Evolutionary conservation across 2,113 vertebrate species (phyloP), one percentile per base, ranked within the genome.

Genomic region (Caranx melampygus): DNA sequence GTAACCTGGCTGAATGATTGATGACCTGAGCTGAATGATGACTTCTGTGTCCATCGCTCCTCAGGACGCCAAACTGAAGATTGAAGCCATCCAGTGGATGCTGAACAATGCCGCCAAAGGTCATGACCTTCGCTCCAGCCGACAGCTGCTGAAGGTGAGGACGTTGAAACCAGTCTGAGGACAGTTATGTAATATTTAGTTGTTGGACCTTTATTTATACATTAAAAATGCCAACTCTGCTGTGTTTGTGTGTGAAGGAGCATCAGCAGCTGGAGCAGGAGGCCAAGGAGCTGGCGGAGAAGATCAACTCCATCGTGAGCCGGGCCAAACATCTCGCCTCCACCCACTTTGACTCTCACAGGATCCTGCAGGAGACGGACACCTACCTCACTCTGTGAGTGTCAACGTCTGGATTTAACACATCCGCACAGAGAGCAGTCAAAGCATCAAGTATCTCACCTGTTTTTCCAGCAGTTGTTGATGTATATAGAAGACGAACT

Each of bases 201-300:
- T 49, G 15, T 49, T 26, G 26, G 26, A 26, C 26, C 26, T 26
- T 26, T 26, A 26, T 26, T 26, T 26, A 26, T 1, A 26, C 26
- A 1, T 37, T 37, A 37, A 37, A 37, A 37, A 37, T 26, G 26
- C 26, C 26, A 26, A 26, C 26, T 26, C 37, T 6, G 37, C 37
- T 37, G 37, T 69, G 62, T 79, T 6, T 75, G 20, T 75, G 67
- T 55, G 16, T 58, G 15, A 26, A 92, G 88, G 94, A 95, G 72
- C 97, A 97, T 66, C 87, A 77, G 67, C 95, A 96, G 66, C 87
- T 97, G 79, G 96, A 98, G 91, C 90, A 93, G 5, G 93, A 96
- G 75, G 95, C 95, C 44, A 92, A 42, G 51, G 95, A 95, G 18
- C 90, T 98, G 87, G 96, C 96, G 3, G 93, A 96, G 54, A 96